Percentiles rank a stretch among this genome's conserved stretches.
Evolutionary conservation across 2,113 vertebrate genomes (phyloP).

Genomic region (Ciconia stormi): DNA sequence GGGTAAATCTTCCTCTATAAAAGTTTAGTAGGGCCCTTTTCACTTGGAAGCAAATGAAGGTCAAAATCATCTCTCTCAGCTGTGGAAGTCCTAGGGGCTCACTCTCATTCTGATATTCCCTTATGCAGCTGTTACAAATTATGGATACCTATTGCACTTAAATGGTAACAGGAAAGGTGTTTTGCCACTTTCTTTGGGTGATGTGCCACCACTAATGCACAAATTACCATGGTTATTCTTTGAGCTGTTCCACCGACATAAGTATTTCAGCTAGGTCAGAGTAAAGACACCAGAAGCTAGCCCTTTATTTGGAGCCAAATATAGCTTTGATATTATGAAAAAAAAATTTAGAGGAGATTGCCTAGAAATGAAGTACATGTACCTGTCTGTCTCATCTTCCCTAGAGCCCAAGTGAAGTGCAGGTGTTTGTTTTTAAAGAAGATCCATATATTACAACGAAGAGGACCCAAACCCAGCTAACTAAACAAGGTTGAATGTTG

Average conservation of each 20-base stretch:
- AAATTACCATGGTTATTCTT: neutral
- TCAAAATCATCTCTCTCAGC: neutral
- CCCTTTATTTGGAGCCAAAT: neutral
- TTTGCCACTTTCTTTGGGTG: neutral
- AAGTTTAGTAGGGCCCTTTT: neutral
- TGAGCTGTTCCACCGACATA: neutral
- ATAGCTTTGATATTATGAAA: neutral
- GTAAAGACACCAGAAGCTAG: neutral
- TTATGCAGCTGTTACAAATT: neutral
- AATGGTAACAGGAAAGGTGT: neutral
- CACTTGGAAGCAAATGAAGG: neutral
- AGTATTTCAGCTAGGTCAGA: neutral
- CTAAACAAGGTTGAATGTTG: neutral
- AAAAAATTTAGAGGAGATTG: neutral
- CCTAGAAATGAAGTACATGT: neutral
- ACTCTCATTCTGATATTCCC: neutral
- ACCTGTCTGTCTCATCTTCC: neutral
- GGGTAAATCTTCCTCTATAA: neutral
- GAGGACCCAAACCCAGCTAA: neutral
- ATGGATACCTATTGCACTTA: neutral
- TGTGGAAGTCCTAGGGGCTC: neutral
- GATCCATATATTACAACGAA: neutral
- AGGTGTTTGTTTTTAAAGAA: neutral
- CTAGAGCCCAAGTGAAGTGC: neutral
- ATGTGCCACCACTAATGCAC: neutral